Evolutionary conservation across 2,888 invertebrate species (phyloP).

Genomic region (Craniophora ligustri): DNA sequence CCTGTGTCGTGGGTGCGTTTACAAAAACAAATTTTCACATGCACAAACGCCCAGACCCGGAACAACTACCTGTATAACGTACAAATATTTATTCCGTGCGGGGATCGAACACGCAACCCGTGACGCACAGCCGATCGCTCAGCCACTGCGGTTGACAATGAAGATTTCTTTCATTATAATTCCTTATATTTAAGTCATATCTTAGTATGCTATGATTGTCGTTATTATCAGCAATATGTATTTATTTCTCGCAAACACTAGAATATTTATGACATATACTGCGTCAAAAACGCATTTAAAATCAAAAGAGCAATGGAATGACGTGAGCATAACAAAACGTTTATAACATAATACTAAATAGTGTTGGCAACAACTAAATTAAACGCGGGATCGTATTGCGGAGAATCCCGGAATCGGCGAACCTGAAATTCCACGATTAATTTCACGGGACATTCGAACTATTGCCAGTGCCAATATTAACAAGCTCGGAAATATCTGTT

Average conservation of each 20-base stretch:
- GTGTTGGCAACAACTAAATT: conserved; percentile 22
- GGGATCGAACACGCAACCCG: too few species aligned
- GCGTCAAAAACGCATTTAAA: conserved; percentile 51
- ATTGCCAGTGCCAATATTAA: conserved; percentile 7
- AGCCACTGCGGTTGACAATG: too few species aligned
- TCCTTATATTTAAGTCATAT: too few species aligned
- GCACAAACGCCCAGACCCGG: too few species aligned
- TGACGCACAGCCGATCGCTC: too few species aligned
- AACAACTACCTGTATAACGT: too few species aligned
- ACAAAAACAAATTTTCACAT: too few species aligned
- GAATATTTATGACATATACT: conserved; percentile 49
- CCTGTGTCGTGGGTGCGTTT: too few species aligned
- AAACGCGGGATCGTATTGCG: conserved; percentile 17
- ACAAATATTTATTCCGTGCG: too few species aligned
- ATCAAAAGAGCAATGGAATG: conserved; percentile 44
- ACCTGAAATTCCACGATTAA: too few species aligned
- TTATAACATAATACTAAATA: conserved; percentile 35
- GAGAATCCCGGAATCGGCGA: conserved; percentile 11
- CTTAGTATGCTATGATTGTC: neutral
- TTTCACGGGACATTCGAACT: neutral
- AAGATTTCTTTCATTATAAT: too few species aligned
- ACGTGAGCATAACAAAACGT: conserved; percentile 32
- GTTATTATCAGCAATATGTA: conserved; percentile 8
- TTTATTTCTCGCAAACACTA: conserved; percentile 18
- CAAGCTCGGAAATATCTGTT: neutral